Evolutionary conservation across 2,797 vertebrate genomes (phyloP), one percentile per base, ranked within the genome.

Genomic region (Microctenopoma lineatum): DNA sequence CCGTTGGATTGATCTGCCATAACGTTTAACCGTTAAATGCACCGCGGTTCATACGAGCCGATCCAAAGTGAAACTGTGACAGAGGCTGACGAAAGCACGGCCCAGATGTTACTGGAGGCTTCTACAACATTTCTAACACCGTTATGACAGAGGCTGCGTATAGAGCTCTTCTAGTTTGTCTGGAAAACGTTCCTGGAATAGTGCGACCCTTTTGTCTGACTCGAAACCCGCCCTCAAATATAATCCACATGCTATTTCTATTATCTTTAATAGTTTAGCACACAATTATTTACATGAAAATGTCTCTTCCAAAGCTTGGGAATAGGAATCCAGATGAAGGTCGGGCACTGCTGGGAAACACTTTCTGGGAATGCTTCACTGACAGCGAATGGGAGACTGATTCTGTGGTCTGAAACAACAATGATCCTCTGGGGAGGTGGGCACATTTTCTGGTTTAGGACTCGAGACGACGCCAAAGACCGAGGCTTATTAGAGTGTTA

Each of bases 231-330:
- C 21, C 53, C 59, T 15, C 12, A 83, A 88, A 84, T 82, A 79
- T 71, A 80, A 78, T 27, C 81, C 88, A 87, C 75, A 85, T 87
- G 88, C 73, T 83, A 69, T 84, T 79, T 73, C 77, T 67, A 79
- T 89, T 82, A 73, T 81, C 67, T 80, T 67, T 72, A 62, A 83
- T 81, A 68, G 75, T 75, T 73, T 62, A 71, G 63, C 15, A 32
- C 53, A 57, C 72, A 72, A 73, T 82, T 83, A 84, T 81, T 83
- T 82, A 82, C 77, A 80, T 65, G 70, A 78, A 79, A 61, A 79
- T 26, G 48, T 51, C 63, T 84, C 58, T 50, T 70, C 46, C 64
- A 57, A 63, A 76, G 79, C 62, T 59, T 13, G 66, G 21, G 53
- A 59, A 70, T 73, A 78, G 68, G 59, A 57, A 64, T 76, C 78